Evolutionary conservation across 2,113 vertebrate species (phyloP).

Genomic region (Peromyscus polionotus): DNA sequence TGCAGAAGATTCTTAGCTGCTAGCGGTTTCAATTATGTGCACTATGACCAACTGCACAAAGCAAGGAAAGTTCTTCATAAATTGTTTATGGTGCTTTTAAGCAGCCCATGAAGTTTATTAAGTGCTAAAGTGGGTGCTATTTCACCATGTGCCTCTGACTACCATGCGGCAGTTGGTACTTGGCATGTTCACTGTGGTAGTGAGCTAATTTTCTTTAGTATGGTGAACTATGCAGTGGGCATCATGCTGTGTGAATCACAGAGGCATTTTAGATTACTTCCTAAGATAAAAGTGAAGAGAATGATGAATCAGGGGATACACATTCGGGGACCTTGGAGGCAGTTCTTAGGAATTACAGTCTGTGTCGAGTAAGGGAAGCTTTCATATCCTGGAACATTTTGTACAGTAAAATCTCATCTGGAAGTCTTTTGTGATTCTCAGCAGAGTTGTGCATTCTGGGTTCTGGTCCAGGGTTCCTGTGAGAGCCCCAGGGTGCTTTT

Average conservation of each 20-base stretch:
- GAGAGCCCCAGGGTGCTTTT: not conserved
- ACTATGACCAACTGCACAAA: not conserved
- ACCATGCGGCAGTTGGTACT: accelerated
- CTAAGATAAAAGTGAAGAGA: not conserved
- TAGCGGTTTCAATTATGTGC: not conserved
- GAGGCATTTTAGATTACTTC: not conserved
- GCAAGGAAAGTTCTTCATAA: not conserved
- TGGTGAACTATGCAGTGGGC: not conserved
- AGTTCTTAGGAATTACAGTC: not conserved
- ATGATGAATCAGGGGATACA: not conserved
- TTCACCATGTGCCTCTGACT: not conserved
- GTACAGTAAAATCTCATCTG: not conserved
- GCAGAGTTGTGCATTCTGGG: no score
- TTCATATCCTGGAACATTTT: accelerated
- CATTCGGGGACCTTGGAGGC: not conserved
- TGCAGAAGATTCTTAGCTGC: not conserved
- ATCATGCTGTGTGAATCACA: not conserved
- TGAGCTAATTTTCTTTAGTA: not conserved
- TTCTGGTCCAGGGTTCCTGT: not conserved
- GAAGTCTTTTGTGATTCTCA: accelerated
- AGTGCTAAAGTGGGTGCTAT: not conserved
- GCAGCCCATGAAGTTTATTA: not conserved
- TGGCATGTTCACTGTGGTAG: accelerated
- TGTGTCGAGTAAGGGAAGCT: not conserved
- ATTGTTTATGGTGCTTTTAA: not conserved